These are phyloP conservation scores for Pardosa pseudoannulata DNA, from an alignment of 2,888 invertebrate species.

Conservation along the genomic window DNA sequence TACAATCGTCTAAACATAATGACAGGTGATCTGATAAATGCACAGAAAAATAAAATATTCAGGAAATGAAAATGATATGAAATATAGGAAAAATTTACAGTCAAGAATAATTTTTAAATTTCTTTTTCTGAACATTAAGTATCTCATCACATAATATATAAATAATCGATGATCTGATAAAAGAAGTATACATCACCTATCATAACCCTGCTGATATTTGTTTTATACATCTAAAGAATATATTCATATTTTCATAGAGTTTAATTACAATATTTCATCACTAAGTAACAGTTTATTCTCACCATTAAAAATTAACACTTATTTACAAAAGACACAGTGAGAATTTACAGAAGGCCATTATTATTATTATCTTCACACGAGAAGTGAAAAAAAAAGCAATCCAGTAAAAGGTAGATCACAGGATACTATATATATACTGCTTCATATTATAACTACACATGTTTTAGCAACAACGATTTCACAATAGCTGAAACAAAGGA, in stretches of 20 bases:
- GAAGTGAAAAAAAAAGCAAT: conserved; percentile 39
- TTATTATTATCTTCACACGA: neutral
- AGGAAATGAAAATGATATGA: too few species aligned
- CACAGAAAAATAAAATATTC: too few species aligned
- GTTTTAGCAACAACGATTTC: conserved; percentile 45
- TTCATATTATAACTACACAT: conserved; percentile 32
- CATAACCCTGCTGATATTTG: neutral
- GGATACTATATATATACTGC: conserved; percentile 15
- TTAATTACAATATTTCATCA: neutral
- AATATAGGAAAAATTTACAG: too few species aligned
- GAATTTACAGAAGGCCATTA: neutral
- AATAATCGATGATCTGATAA: too few species aligned
- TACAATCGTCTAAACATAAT: too few species aligned
- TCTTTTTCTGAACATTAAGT: too few species aligned
- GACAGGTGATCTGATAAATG: too few species aligned
- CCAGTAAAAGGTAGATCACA: conserved; percentile 42
- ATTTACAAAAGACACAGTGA: conserved; percentile 7
- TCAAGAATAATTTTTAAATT: too few species aligned
- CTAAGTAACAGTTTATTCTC: neutral
- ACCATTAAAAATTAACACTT: neutral
- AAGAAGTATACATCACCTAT: too few species aligned
- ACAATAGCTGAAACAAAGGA: conserved; percentile 30
- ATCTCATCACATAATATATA: too few species aligned
- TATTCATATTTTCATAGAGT: neutral
- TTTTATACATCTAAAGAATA: neutral